Conservation (phyloP, 2,888 invertebrate species). For the Tipula helvola region DNA sequence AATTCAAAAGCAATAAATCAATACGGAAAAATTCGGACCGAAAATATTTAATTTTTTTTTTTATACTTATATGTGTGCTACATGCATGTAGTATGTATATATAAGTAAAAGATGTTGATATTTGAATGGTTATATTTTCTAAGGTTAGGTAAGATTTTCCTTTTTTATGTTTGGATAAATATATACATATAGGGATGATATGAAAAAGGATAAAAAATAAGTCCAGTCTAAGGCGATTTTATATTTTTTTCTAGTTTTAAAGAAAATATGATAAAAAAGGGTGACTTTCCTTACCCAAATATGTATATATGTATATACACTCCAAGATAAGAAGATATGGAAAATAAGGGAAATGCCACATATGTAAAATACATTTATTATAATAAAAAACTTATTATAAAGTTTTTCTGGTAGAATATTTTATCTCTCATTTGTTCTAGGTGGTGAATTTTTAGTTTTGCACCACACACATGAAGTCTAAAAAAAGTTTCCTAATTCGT, state of each 20-base stretch:
- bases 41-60: neutral
- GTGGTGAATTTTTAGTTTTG: neutral
- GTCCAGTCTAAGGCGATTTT: slow-evolving; percentile 4
- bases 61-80: neutral
- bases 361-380: slow-evolving; percentile 4
- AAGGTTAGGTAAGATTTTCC: slow-evolving; percentile 4
- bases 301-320: neutral
- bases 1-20: slow-evolving; percentile 25
- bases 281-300: neutral
- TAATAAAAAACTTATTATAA: slow-evolving; percentile 4
- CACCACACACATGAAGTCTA: neutral
- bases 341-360: slow-evolving; percentile 4
- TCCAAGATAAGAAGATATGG: neutral
- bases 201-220: neutral
- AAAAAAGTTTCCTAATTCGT: neutral
- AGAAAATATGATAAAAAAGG: neutral
- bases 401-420: neutral
- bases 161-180: neutral
- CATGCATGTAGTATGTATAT: neutral
- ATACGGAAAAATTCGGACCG: slow-evolving; percentile 19
- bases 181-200: neutral
- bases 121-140: neutral
- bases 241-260: neutral
- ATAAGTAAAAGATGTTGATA: neutral
- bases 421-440: neutral